These are phyloP conservation scores for Otolemur garnettii DNA, from an alignment of 2,113 vertebrate genomes.

Conservation along the genomic window DNA sequence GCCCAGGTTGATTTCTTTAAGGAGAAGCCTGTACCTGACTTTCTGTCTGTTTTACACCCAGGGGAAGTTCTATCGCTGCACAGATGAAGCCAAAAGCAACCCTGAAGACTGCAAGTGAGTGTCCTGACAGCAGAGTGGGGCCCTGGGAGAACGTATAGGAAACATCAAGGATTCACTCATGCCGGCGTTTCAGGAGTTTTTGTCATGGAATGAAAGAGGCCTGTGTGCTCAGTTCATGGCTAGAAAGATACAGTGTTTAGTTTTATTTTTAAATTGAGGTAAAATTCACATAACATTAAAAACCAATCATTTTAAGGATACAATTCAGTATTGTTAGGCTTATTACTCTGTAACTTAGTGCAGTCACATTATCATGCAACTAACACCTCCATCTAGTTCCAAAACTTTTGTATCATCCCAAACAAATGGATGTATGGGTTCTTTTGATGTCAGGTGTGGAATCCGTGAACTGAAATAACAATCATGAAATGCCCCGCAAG, in stretches of 20 bases:
- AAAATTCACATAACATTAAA: neutral
- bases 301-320: neutral
- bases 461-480: neutral
- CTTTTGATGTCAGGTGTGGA: neutral
- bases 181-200: neutral
- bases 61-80: conserved; percentile 99
- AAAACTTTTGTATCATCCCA: neutral
- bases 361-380: rapidly evolving
- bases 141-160: neutral
- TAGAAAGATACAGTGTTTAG: neutral
- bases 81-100: conserved; percentile 96
- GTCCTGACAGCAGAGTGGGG: neutral
- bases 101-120: conserved; percentile 96
- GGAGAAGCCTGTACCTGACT: neutral
- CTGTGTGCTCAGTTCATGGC: neutral
- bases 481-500: neutral
- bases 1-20: neutral
- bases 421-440: neutral
- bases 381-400: neutral
- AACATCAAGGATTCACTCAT: neutral
- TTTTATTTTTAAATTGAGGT: neutral
- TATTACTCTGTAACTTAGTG: neutral
- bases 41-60: conserved; percentile 84
- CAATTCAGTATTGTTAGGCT: no score
- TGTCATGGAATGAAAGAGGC: neutral